phyloP scores from a whole-genome alignment of 2,888 invertebrate genomes.

The Agriotes lineatus region DNA sequence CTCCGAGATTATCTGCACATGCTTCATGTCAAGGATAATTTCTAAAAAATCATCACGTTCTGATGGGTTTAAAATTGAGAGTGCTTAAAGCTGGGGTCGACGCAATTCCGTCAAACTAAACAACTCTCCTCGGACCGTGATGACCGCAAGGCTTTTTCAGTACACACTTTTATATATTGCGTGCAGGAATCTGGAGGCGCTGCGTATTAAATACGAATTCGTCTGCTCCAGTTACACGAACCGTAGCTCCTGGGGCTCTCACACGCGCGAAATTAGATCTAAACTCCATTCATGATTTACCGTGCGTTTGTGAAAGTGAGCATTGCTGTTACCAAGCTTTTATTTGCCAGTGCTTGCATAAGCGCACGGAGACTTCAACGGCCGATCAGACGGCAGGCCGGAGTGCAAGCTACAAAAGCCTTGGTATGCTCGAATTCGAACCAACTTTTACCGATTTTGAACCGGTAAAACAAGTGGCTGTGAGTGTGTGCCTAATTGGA shows the following conservation, averaged over 20 bases:
- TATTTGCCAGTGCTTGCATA: slow-evolving; percentile 7
- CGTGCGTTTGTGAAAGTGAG: slow-evolving; percentile 11
- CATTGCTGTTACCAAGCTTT: background rate
- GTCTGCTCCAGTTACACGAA: background rate
- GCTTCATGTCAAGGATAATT: too few species aligned
- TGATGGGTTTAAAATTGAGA: too few species aligned
- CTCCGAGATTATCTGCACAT: too few species aligned
- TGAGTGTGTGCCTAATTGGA: too few species aligned
- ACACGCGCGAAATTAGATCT: background rate
- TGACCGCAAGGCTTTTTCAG: background rate
- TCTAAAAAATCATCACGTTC: too few species aligned
- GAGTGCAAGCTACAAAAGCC: background rate
- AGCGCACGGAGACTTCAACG: slow-evolving; percentile 4
- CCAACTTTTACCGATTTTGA: slow-evolving; percentile 7
- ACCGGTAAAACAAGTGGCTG: background rate
- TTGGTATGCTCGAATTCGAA: slow-evolving; percentile 7
- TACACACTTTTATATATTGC: background rate
- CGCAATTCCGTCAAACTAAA: too few species aligned
- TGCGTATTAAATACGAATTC: background rate
- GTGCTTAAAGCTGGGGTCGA: too few species aligned
- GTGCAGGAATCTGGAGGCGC: slow-evolving; percentile 14
- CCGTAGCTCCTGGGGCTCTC: background rate
- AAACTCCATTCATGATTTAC: slow-evolving; percentile 9
- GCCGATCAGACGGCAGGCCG: background rate
- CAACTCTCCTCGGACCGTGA: too few species aligned